Percentiles rank a stretch among this genome's conserved stretches.
These are phyloP conservation scores for Cheilosia pagana DNA, from an alignment of 2,888 invertebrate species.

Conservation along the genomic window DNA sequence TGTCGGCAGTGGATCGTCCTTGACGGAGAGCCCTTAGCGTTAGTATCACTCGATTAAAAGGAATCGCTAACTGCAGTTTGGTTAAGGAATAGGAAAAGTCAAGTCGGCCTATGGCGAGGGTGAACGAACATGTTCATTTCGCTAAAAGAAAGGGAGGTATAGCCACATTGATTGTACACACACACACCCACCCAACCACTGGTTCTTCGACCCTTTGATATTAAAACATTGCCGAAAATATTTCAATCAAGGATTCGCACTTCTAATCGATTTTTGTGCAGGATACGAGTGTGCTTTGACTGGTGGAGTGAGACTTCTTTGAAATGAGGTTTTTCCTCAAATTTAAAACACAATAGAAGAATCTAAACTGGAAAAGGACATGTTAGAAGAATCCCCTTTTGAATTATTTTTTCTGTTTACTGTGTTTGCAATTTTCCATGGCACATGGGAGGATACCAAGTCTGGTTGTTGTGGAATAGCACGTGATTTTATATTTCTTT, in stretches of 20 bases:
- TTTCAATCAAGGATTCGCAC: conserved; percentile 62
- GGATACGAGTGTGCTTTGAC: background rate
- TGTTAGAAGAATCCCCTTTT: background rate
- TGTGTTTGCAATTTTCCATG: conserved; percentile 36
- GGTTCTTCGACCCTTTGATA: conserved; percentile 32
- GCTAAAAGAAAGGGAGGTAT: conserved; percentile 49
- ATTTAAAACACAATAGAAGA: conserved; percentile 5
- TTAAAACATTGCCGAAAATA: conserved; percentile 63
- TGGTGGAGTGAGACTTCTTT: conserved; percentile 23
- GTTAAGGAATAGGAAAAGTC: conserved; percentile 64
- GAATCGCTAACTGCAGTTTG: conserved; percentile 72
- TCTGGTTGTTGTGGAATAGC: conserved; percentile 48
- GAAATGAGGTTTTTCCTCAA: conserved; percentile 7
- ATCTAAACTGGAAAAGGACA: conserved; percentile 44
- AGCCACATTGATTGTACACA: conserved; percentile 52
- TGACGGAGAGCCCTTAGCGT: conserved; percentile 64
- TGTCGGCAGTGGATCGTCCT: conserved; percentile 61
- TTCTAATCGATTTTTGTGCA: conserved; percentile 58
- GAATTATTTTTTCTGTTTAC: conserved; percentile 5
- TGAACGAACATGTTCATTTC: conserved; percentile 52
- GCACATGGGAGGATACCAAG: conserved; percentile 57
- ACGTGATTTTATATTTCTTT: conserved; percentile 60
- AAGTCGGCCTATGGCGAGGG: conserved; percentile 33
- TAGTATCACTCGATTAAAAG: conserved; percentile 71
- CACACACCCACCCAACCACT: conserved; percentile 12